phyloP scores from a whole-genome alignment of 1,140 invertebrate species.

The Bombyx mori region ASM3026992v2 NC_085130.1:8919501-8920000 shows the following conservation, averaged over 20 bases:
- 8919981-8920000: constrained; percentile 15
- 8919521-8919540: constrained; percentile 10
- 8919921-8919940: constrained; percentile 18
- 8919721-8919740: constrained; percentile 8
- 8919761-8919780: constrained; percentile 11
- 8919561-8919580: constrained; percentile 7
- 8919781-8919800: constrained; percentile 1
- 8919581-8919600: constrained; percentile 7
- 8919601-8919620: constrained; percentile 9
- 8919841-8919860: constrained; percentile 10
- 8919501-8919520: constrained; percentile 12
- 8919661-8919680: constrained; percentile 11
- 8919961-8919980: constrained; percentile 22
- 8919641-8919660: constrained; percentile 8
- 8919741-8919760: constrained; percentile 1
- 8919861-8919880: constrained; percentile 10
- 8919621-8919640: constrained; percentile 18
- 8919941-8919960: constrained; percentile 15
- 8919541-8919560: constrained; percentile 11
- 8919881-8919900: constrained; percentile 12
- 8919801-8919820: constrained; percentile 3
- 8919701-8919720: constrained; percentile 17
- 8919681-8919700: constrained; percentile 13
- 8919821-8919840: constrained; percentile 11
- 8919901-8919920: constrained; percentile 13